Evolutionary conservation across 2,888 invertebrate genomes (phyloP), one percentile per base, ranked within the genome.

Genomic region (Acrobeloides nanus): DNA sequence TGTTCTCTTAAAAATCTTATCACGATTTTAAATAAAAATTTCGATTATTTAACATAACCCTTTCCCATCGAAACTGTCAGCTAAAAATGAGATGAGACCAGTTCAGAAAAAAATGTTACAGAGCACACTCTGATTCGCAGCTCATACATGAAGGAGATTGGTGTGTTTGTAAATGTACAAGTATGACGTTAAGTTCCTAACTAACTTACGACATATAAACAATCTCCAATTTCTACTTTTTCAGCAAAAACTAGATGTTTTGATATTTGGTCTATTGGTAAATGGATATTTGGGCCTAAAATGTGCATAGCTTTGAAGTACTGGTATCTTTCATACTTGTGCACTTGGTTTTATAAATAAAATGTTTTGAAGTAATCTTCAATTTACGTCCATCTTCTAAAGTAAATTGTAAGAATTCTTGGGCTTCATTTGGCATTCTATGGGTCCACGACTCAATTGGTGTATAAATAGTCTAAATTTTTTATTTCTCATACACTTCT

Each of bases 391-490:
- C 68, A 46, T 65, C 62, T 15, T 54, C 58, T 21, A 59, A 34
- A 26, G 55, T 48, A 29, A 62, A 46, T 6, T 44, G 32, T 33
- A 47, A 40, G 51, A 62, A 62, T 17, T 62, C 55, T 25, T 68
- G 64, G 25, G 40, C 42, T 40, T 54, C 50, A 3, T 59, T 38
- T 6, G 65, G 62, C 33, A 60, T 55, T 20, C 57, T 48, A 45
- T 71, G 71, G 12, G 72, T 54, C 71, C 71, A 71, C 38, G 61
- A 59, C 18, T 48, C 43, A 7, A 71, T 61, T 31, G 56, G 59
- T 23, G 57, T 48, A 45, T 53, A 55, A 17, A 8, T 15, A 35
- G 17, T 29, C 20, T 18, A 38, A 6, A 10, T 38, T 38, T n/a
- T 18, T 46, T 46, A n/a, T 17, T 25, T 12, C 32, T 45, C 24